Conservation (phyloP, 2,113 vertebrate genomes). For the Tachysurus fulvidraco region DNA sequence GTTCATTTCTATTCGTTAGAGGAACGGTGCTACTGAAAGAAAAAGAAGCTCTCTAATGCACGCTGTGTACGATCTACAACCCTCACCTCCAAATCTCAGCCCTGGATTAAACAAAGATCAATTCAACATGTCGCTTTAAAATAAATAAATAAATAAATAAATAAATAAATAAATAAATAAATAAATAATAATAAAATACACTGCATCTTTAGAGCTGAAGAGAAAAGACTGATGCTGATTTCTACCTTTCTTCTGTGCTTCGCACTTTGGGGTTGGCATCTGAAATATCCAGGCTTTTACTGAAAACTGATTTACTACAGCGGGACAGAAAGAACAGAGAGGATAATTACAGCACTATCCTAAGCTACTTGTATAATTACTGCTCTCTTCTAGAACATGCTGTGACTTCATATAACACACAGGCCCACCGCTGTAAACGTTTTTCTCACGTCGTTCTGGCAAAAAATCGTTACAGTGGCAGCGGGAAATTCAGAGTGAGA, state of each 20-base stretch:
- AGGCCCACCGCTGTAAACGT: not conserved
- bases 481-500: not conserved
- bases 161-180: too few relatives aligned
- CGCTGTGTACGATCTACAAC: conserved; percentile 19
- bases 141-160: too few relatives aligned
- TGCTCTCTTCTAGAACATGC: conserved; percentile 12
- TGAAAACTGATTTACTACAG: conserved; percentile 81
- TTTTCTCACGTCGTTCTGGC: not conserved
- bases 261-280: conserved; percentile 84
- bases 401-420: conserved; percentile 20
- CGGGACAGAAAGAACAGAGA: conserved; percentile 51
- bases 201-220: conserved; percentile 77
- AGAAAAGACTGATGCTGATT: conserved; percentile 70
- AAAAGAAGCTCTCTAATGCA: conserved; percentile 21
- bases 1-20: conserved; percentile 8
- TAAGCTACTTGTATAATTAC: conserved; percentile 23
- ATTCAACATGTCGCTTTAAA: conserved; percentile 38
- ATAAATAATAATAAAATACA: too few relatives aligned
- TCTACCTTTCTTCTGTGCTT: conserved; percentile 95
- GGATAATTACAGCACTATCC: conserved; percentile 50
- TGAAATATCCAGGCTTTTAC: conserved; percentile 99
- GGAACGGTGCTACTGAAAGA: not conserved
- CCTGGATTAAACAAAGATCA: conserved; percentile 11
- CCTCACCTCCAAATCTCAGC: not conserved
- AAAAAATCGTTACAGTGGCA: not conserved